These are phyloP conservation scores for Cheilosia urbana DNA, from an alignment of 2,888 invertebrate genomes.

Conservation along the genomic window DNA sequence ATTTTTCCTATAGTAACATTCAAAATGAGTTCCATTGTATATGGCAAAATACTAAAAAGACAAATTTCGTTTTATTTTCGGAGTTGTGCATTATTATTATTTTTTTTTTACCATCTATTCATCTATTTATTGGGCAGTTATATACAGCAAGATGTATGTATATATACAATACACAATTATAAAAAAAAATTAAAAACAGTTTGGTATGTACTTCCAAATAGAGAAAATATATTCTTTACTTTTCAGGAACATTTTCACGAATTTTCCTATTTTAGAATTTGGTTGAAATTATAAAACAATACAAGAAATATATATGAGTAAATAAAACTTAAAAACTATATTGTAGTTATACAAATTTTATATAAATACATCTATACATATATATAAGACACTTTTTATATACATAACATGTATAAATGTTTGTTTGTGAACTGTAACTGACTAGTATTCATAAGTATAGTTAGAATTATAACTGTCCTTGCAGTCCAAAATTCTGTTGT, in stretches of 20 bases:
- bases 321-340: constrained; percentile 39
- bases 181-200: constrained; percentile 22
- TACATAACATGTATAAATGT: constrained; percentile 61
- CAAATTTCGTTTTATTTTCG: background rate
- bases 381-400: constrained; percentile 59
- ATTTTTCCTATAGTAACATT: constrained; percentile 13
- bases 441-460: constrained; percentile 64
- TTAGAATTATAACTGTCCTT: constrained; percentile 53
- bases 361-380: constrained; percentile 54
- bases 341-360: constrained; percentile 74
- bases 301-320: constrained; percentile 10
- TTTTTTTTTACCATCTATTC: constrained; percentile 20
- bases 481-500: constrained; percentile 48
- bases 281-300: constrained; percentile 30
- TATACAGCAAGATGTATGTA: constrained; percentile 15
- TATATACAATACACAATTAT: constrained; percentile 8
- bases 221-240: constrained; percentile 5
- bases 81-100: constrained; percentile 8
- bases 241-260: constrained; percentile 27
- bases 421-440: constrained; percentile 59
- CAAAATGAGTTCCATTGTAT: constrained; percentile 7
- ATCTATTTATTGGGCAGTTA: constrained; percentile 24
- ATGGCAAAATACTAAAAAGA: background rate
- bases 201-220: constrained; percentile 2
- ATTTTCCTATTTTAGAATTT: constrained; percentile 22